Evolutionary conservation across 2,888 invertebrate genomes (phyloP).

Genomic region (Andrena camellia): DNA sequence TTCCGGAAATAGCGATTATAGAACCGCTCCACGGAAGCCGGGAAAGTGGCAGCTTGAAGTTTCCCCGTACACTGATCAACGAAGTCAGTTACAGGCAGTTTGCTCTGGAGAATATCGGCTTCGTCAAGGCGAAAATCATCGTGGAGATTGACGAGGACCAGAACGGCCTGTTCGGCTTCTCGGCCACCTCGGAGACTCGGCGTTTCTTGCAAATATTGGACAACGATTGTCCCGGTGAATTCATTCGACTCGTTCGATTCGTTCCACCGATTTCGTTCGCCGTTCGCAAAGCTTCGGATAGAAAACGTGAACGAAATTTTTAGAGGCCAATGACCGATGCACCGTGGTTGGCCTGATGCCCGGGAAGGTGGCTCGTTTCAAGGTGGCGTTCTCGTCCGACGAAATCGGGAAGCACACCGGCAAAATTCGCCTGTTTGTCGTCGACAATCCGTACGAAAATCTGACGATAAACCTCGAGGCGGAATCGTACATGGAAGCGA

Average conservation of each 20-base stretch:
- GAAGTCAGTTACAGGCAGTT: conserved; percentile 71
- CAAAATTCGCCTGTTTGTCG: conserved; percentile 84
- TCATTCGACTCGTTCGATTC: not conserved
- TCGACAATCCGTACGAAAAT: conserved; percentile 87
- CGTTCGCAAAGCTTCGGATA: too few species aligned
- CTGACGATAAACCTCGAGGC: conserved; percentile 85
- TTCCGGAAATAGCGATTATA: conserved; percentile 84
- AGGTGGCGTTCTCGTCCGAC: conserved; percentile 81
- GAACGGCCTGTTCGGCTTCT: conserved; percentile 59
- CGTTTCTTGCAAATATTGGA: conserved; percentile 36
- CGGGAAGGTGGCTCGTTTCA: conserved; percentile 75
- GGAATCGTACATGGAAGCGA: conserved; percentile 85
- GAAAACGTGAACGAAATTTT: not conserved
- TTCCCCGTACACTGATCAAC: conserved; percentile 81
- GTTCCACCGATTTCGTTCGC: not conserved
- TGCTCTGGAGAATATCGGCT: conserved; percentile 83
- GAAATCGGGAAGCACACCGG: conserved; percentile 72
- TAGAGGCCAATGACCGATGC: conserved; percentile 49
- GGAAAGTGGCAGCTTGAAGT: conserved; percentile 76
- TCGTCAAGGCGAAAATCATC: conserved; percentile 83
- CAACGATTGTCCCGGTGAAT: conserved; percentile 34
- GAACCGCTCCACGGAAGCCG: conserved; percentile 77
- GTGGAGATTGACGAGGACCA: conserved; percentile 80
- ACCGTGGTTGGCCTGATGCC: conserved; percentile 73
- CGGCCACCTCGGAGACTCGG: not conserved